Evolutionary conservation across 2,888 invertebrate species (phyloP).

Genomic region (Prosapia bicincta): DNA sequence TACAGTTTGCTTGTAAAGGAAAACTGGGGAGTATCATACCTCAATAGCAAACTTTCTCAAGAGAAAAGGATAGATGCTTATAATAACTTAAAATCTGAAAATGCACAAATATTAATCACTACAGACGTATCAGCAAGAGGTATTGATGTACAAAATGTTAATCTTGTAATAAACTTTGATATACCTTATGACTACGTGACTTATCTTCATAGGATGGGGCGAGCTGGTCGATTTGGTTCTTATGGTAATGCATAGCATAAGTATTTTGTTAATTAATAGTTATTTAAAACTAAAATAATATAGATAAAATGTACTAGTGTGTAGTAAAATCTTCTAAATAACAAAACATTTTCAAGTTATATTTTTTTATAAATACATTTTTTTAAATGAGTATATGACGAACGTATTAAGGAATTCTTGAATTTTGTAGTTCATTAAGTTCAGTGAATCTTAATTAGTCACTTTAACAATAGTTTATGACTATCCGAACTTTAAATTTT

Average conservation of each 20-base stretch:
- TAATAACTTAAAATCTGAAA: conserved; percentile 70
- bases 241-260: conserved; percentile 53
- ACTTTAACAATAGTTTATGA: too few species aligned
- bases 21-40: conserved; percentile 75
- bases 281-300: neutral
- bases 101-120: conserved; percentile 81
- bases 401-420: too few species aligned
- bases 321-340: too few species aligned
- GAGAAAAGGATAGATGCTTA: conserved; percentile 55
- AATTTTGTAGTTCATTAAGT: too few species aligned
- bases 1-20: conserved; percentile 64
- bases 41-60: conserved; percentile 79
- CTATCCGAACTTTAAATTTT: too few species aligned
- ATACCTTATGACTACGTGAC: conserved; percentile 74
- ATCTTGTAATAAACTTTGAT: conserved; percentile 91
- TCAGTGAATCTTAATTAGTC: too few species aligned
- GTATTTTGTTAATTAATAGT: neutral
- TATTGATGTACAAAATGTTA: conserved; percentile 89
- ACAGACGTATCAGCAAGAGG: conserved; percentile 92
- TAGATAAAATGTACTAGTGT: too few species aligned
- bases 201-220: conserved; percentile 91
- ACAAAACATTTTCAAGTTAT: too few species aligned
- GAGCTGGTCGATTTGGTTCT: conserved; percentile 92
- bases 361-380: too few species aligned
- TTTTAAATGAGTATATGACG: too few species aligned